phyloP scores from a whole-genome alignment of 2,797 vertebrate genomes.

The Etheostoma nigrum region DNA sequence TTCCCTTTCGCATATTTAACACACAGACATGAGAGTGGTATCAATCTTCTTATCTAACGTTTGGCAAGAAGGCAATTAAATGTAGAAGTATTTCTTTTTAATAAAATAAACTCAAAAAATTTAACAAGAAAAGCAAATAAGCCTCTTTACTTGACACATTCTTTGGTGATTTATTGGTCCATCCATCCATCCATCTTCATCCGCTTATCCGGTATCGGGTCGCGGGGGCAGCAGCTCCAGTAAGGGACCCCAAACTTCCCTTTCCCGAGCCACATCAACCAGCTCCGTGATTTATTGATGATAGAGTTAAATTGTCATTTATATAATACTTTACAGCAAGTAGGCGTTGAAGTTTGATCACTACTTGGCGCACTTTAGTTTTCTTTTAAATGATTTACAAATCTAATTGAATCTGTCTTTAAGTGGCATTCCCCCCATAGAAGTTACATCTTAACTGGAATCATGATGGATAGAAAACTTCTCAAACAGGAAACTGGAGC shows the following conservation, averaged over 20 bases:
- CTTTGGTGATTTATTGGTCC: neutral
- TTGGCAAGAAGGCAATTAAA: neutral
- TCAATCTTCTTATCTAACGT: neutral
- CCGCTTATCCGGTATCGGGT: no score
- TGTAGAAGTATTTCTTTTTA: neutral
- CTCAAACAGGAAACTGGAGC: conserved; percentile 50
- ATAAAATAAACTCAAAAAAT: neutral
- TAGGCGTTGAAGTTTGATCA: neutral
- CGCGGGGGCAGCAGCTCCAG: no score
- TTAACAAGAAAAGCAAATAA: neutral
- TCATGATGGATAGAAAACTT: conserved; percentile 25
- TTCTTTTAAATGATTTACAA: neutral
- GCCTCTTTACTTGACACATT: neutral
- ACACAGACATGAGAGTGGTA: neutral
- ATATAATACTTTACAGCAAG: no score
- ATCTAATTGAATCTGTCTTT: conserved; percentile 4
- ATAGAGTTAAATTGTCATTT: neutral
- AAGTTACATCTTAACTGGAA: neutral
- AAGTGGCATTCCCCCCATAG: neutral
- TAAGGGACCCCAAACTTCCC: no score
- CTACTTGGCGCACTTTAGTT: neutral
- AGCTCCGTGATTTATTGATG: neutral
- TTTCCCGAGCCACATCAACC: no score
- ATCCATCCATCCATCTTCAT: no score
- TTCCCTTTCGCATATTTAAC: neutral